Conservation (phyloP, 2,888 invertebrate genomes). For the Lasioglossum figueresi region DNA sequence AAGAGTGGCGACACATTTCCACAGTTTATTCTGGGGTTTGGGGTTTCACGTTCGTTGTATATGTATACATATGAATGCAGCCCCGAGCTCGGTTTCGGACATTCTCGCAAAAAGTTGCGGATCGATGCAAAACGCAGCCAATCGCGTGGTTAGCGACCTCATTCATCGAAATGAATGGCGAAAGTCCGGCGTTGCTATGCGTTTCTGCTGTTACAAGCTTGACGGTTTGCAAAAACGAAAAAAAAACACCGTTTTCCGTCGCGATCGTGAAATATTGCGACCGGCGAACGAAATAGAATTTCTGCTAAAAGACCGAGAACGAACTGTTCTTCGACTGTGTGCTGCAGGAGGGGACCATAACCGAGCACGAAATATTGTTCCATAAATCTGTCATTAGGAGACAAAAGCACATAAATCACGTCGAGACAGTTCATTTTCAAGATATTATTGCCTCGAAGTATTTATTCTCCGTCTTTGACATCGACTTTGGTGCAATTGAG, state of each 20-base stretch:
- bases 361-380: background rate
- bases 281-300: background rate
- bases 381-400: background rate
- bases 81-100: background rate
- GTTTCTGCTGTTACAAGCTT: background rate
- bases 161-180: background rate
- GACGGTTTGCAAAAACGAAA: background rate
- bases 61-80: background rate
- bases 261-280: constrained; percentile 1
- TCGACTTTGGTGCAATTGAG: background rate
- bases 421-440: background rate
- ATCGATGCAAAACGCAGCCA: constrained; percentile 27
- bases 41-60: background rate
- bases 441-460: background rate
- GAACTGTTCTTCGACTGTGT: background rate
- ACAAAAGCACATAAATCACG: background rate
- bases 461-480: background rate
- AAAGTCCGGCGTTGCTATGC: background rate
- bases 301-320: background rate
- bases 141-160: constrained; percentile 18
- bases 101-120: constrained; percentile 13
- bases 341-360: background rate
- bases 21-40: background rate
- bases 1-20: background rate
- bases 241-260: background rate